Evolutionary conservation across 1,140 invertebrate species (phyloP).

Genomic region (Drosophila ohnishii): DNA sequence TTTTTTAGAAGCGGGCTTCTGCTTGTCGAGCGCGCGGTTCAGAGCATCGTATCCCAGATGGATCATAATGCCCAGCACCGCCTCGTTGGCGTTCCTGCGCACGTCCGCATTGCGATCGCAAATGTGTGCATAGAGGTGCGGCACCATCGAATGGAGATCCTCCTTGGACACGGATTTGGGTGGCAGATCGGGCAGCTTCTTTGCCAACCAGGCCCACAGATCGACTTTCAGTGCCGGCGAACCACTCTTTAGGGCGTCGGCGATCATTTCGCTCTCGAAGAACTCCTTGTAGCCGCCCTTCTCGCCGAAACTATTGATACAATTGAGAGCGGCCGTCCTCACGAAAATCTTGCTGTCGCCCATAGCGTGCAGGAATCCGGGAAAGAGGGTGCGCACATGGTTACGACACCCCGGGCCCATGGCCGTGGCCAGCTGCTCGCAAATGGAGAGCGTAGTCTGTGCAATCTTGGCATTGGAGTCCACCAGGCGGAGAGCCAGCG

Average conservation of each 20-base stretch:
- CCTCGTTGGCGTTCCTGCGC: conserved; percentile 94
- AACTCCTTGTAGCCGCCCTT: conserved; percentile 91
- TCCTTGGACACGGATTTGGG: conserved; percentile 90
- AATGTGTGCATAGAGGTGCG: conserved; percentile 91
- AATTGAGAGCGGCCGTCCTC: conserved; percentile 89
- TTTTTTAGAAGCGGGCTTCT: conserved; percentile 94
- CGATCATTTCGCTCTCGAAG: conserved; percentile 93
- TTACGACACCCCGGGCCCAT: conserved; percentile 92
- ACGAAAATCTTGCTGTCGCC: conserved; percentile 90
- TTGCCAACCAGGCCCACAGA: conserved; percentile 92
- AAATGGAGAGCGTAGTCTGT: conserved; percentile 91
- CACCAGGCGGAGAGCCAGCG: conserved; percentile 88
- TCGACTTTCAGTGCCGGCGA: conserved; percentile 92
- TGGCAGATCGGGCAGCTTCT: conserved; percentile 89
- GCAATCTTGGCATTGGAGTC: conserved; percentile 97
- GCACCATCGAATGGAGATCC: conserved; percentile 91
- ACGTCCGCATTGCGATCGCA: conserved; percentile 97
- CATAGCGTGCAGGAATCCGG: conserved; percentile 90
- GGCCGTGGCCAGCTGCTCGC: conserved; percentile 89
- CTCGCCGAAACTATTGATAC: conserved; percentile 92
- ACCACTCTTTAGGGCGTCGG: conserved; percentile 92
- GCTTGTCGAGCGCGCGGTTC: conserved; percentile 90
- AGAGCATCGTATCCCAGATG: conserved; percentile 94
- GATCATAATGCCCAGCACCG: conserved; percentile 95
- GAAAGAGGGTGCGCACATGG: conserved; percentile 91